phyloP scores from a whole-genome alignment of 2,888 invertebrate genomes.

The Seira musarum region DNA sequence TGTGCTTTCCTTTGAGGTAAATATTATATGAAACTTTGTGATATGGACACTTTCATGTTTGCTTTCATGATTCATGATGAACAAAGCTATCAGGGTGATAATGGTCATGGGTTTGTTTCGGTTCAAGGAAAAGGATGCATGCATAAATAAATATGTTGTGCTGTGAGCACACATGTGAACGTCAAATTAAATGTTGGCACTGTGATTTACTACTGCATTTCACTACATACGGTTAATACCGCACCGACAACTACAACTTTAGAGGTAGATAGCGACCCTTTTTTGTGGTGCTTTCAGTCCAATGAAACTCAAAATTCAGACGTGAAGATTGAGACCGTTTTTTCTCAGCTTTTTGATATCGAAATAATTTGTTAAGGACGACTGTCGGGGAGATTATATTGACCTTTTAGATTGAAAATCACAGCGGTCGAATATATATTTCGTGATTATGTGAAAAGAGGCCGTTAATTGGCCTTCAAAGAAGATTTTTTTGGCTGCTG shows the following conservation, averaged over 20 bases:
- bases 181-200: slow-evolving; percentile 55
- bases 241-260: too few relatives aligned
- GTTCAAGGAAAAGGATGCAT: slow-evolving; percentile 17
- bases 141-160: not conserved
- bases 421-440: not conserved
- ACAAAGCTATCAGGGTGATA: slow-evolving; percentile 43
- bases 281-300: too few relatives aligned
- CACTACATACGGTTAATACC: too few relatives aligned
- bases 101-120: slow-evolving; percentile 6
- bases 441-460: slow-evolving; percentile 22
- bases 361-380: too few relatives aligned
- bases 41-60: slow-evolving; percentile 30
- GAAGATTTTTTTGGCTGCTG: not conserved
- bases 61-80: not conserved
- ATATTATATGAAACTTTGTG: slow-evolving; percentile 9
- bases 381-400: too few relatives aligned
- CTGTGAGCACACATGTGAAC: slow-evolving; percentile 57
- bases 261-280: not conserved
- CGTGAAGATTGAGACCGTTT: too few relatives aligned
- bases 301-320: too few relatives aligned
- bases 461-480: slow-evolving; percentile 45
- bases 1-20: not conserved
- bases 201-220: slow-evolving; percentile 53
- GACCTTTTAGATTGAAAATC: not conserved
- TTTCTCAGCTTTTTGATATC: too few relatives aligned